Percentiles rank a stretch among this genome's conserved stretches.
phyloP scores from a whole-genome alignment of 2,797 vertebrate species.

The Platalea minor region DNA sequence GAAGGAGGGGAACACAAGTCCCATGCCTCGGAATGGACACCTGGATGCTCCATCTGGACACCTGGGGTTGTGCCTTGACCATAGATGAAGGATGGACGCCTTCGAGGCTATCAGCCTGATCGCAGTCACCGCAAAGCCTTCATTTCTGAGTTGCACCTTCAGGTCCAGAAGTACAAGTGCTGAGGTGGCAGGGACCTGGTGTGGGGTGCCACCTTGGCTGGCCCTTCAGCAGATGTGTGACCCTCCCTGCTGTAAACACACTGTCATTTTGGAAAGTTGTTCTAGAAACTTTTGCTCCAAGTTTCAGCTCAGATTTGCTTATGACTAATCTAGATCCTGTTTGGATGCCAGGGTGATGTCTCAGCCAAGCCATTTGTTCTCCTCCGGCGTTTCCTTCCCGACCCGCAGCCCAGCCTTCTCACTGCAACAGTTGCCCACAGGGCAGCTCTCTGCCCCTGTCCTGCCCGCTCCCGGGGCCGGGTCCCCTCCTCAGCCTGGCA shows the following conservation, averaged over 20 bases:
- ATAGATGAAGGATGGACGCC: not conserved
- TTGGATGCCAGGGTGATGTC: not conserved
- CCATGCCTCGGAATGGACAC: not conserved
- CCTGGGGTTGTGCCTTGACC: not conserved
- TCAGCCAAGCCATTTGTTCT: not conserved
- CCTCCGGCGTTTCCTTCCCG: fast-evolving
- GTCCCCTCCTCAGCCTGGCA: not conserved
- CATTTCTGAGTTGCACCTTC: not conserved
- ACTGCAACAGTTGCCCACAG: not conserved
- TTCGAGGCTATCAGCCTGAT: not conserved
- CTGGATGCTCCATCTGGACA: not conserved
- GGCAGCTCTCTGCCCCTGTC: not conserved
- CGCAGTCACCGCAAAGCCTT: not conserved
- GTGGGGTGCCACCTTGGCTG: not conserved
- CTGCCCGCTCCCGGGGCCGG: not conserved
- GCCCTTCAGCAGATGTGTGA: not conserved
- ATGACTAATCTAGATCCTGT: not conserved
- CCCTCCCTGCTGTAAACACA: not conserved
- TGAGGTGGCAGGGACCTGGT: not conserved
- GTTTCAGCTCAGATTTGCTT: not conserved
- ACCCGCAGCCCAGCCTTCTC: not conserved
- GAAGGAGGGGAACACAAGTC: not conserved
- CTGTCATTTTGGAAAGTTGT: not conserved
- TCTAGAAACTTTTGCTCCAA: not conserved
- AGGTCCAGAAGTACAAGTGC: not conserved